Evolutionary conservation across 2,797 vertebrate genomes (phyloP), one percentile per base, ranked within the genome.

Genomic region (Balearica regulorum): DNA sequence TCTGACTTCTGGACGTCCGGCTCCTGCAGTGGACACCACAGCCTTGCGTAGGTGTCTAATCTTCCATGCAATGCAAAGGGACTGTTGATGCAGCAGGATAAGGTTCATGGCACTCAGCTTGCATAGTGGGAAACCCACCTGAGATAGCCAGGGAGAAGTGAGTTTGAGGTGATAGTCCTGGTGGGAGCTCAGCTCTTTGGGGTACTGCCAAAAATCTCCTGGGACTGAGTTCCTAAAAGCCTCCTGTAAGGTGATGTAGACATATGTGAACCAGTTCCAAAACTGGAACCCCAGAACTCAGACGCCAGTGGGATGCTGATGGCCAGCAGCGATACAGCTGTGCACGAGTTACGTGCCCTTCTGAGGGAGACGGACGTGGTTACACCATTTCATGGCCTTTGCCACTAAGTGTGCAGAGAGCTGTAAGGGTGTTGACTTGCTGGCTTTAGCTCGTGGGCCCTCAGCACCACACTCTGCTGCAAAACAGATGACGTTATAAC

Each of bases 1-100:
- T 82, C 43, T 61, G 16, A 9, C 35, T 87, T 41, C 73, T 35
- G 84, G 77, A 64, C 1, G 3, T 55, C 83, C 95, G 90, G 70
- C 90, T 95, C 88, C 86, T 90, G 71, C 73, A 73, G 58, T 10
- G 90, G 86, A 29, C 78, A 73, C 66, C 83, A 16, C 89, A 97
- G 78, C 62, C 71, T 19, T 26, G 83, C 58, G 78, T 90, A 35
- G 90, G 58, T 90, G 86, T 90, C 60, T 84, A 5, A 84, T 76
- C 66, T 43, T 17, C 69, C 25, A 2, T 1, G 39, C 46, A 55
- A 15, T 26, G 70, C 86, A 44, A 31, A 73, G 77, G 68, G 29
- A n/a, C 51, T 55, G 20, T 25, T 80, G 86, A 66, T 82, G 48
- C 35, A 24, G 7, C 21, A 49, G 65, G 86, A 72, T 76, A 73